phyloP scores from a whole-genome alignment of 2,888 invertebrate genomes.

The Ferrisia virgata region DNA sequence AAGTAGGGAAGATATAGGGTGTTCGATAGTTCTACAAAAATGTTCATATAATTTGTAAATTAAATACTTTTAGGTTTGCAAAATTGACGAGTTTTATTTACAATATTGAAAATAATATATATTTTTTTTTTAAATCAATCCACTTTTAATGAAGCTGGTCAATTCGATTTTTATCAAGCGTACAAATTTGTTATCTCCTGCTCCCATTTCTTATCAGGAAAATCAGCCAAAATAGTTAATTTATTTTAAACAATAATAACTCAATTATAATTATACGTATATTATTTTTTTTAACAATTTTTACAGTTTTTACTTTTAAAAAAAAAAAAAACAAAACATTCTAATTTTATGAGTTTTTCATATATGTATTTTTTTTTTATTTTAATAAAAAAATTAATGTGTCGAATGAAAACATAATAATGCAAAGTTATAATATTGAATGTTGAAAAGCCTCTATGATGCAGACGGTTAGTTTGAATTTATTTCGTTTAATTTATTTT shows the following conservation, averaged over 20 bases:
- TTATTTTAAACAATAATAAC: not conserved
- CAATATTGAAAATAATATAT: too few relatives aligned
- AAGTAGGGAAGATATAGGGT: not conserved
- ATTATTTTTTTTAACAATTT: not conserved
- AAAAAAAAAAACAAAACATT: too few relatives aligned
- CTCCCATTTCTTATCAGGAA: not conserved
- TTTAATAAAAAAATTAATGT: not conserved
- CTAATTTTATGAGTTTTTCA: not conserved
- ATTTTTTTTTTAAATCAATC: too few relatives aligned
- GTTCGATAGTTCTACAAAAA: not conserved
- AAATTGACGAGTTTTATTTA: too few relatives aligned
- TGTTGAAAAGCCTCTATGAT: constrained; percentile 20
- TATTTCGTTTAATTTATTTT: not conserved
- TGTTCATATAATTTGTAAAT: too few relatives aligned
- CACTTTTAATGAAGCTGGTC: too few relatives aligned
- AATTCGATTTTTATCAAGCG: not conserved
- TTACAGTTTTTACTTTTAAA: not conserved
- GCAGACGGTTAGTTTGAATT: not conserved
- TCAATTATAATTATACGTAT: not conserved
- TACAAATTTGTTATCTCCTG: not conserved
- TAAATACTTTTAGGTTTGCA: too few relatives aligned
- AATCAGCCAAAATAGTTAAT: not conserved
- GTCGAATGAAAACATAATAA: constrained; percentile 29
- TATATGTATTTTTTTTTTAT: not conserved
- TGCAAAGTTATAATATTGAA: constrained; percentile 18